Evolutionary conservation across 2,113 vertebrate species (phyloP).

Genomic region (Erpornis zantholeuca): DNA sequence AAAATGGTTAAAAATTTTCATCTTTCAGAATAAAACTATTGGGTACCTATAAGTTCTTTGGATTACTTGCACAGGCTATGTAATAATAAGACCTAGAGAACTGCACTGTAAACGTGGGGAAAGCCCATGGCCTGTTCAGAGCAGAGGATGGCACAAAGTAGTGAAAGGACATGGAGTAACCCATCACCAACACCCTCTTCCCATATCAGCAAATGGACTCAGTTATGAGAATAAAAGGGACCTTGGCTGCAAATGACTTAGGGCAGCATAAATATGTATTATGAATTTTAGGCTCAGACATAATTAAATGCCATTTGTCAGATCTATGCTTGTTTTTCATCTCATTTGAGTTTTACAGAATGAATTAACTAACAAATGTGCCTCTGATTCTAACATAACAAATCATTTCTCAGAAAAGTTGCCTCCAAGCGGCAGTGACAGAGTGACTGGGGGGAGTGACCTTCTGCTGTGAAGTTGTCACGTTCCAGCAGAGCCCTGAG

Average conservation of each 20-base stretch:
- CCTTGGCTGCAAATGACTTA: constrained; percentile 49
- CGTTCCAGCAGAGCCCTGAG: constrained; percentile 37
- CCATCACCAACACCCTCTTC: background rate
- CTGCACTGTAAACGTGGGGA: background rate
- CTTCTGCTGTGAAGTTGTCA: constrained; percentile 39
- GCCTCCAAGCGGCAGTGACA: constrained; percentile 5
- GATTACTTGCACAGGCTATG: background rate
- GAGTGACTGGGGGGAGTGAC: constrained; percentile 47
- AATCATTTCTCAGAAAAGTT: constrained; percentile 43
- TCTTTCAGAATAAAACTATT: background rate
- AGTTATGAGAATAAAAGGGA: constrained; percentile 47
- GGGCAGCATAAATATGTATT: constrained; percentile 50
- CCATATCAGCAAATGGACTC: background rate
- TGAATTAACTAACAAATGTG: constrained; percentile 58
- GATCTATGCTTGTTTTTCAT: constrained; percentile 50
- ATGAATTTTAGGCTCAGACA: constrained; percentile 48
- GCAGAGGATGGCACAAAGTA: background rate
- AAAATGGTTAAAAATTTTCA: background rate
- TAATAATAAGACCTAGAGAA: background rate
- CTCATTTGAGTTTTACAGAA: constrained; percentile 46
- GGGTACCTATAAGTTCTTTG: background rate
- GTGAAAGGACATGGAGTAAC: background rate
- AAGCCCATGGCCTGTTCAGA: background rate
- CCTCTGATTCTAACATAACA: constrained; percentile 48
- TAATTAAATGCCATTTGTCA: constrained; percentile 54